Evolutionary conservation across 1,140 invertebrate genomes (phyloP), one percentile per base, ranked within the genome.

Genomic region (Ostrea edulis): DNA sequence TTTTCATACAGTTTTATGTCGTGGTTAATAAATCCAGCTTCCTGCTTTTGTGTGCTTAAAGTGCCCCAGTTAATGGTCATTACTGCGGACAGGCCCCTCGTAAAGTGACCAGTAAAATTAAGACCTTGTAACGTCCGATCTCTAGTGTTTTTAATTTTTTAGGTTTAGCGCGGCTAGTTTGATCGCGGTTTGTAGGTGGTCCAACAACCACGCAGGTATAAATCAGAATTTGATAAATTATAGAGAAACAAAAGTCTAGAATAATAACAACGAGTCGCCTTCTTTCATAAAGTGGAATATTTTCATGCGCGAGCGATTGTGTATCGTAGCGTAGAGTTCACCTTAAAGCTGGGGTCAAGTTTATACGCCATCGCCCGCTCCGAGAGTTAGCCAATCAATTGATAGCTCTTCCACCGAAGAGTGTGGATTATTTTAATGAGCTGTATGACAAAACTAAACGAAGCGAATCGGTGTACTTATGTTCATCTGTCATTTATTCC

Each of bases 351-450:
- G 51, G 4, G 54, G 83, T 85, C 53, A 55, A 85, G 53, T 53
- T 82, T 51, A 82, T 82, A 87, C 77, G 86, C 86, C 86, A 87
- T 83, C 86, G 62, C 89, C 84, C 86, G 84, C 65, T 65, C 14
- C 54, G 82, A 85, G 71, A 54, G 81, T 54, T 29, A 35, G 54
- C 89, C 86, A 89, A 87, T 87, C 86, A 89, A 82, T 86, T 82
- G 86, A 86, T 86, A 68, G 89, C 58, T 22, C 54, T 87, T 87
- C 89, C 71, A 89, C 85, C 54, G 85, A 71, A 85, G 68, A 77
- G 82, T 82, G 83, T 22, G 83, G 83, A 87, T 84, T 89, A 89
- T 89, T 89, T 87, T 89, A 89, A 89, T 89, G 86, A 89, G 84
- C 51, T 54, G 20, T 87, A 84, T 89, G 82, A 85, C 82, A 89